A percentile compares a stretch with the other conserved stretches of the same genome.
phyloP scores from a whole-genome alignment of 2,797 vertebrate species.

The Tadarida brasiliensis region DNA sequence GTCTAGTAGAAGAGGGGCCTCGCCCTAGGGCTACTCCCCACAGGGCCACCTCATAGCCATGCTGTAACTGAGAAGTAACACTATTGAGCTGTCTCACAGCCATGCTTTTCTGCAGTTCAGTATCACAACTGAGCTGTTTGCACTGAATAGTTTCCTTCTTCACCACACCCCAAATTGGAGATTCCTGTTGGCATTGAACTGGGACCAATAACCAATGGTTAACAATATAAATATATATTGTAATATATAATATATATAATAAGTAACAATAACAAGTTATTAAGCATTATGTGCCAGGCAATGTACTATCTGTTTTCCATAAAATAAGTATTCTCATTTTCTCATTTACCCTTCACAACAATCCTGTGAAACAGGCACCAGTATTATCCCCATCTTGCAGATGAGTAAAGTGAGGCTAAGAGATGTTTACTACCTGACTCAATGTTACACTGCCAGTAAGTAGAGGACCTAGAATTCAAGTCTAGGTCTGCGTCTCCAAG shows the following conservation, averaged over 20 bases:
- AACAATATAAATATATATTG: neutral
- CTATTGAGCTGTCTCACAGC: no score
- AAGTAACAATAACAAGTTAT: neutral
- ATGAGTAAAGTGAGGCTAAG: neutral
- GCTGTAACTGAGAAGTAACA: no score
- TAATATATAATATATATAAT: neutral
- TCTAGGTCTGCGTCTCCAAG: neutral
- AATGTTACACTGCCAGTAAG: neutral
- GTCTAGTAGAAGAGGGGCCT: neutral
- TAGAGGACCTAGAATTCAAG: neutral
- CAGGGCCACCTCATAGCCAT: neutral
- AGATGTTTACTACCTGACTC: neutral
- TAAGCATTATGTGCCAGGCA: neutral
- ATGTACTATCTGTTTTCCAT: neutral
- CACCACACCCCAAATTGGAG: neutral
- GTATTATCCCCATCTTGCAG: neutral
- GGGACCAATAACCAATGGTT: neutral
- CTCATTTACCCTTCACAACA: neutral
- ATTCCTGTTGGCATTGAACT: neutral
- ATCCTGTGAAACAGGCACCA: neutral
- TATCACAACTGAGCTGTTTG: neutral
- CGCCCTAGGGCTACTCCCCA: neutral
- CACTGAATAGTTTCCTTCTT: neutral
- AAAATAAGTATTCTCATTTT: neutral
- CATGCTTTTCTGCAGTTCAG: neutral